Evolutionary conservation across 2,888 invertebrate species (phyloP).

Genomic region (Xestoiulus laeticollis): DNA sequence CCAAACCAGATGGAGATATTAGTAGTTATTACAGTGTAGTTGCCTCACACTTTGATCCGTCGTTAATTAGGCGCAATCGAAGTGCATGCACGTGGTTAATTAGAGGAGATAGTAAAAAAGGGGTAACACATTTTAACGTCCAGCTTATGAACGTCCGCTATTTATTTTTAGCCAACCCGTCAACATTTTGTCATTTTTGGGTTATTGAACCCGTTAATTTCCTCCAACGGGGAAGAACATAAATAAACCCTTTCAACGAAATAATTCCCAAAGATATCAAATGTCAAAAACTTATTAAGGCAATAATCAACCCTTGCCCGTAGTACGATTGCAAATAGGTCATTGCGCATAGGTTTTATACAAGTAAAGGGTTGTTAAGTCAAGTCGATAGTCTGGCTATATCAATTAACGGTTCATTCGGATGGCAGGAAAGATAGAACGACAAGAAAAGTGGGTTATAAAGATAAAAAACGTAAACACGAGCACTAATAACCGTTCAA

Average conservation of each 20-base stretch:
- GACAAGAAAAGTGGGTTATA: background rate
- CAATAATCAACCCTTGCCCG: background rate
- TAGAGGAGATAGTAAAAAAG: background rate
- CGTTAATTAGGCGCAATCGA: background rate
- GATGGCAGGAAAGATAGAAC: background rate
- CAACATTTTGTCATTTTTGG: background rate
- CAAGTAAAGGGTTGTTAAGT: background rate
- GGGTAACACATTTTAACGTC: background rate
- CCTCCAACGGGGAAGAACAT: background rate
- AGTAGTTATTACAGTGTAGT: too few species aligned
- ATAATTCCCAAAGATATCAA: background rate
- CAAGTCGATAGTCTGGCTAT: background rate
- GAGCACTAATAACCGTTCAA: conserved; percentile 9
- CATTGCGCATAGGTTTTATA: background rate
- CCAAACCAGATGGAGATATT: too few species aligned
- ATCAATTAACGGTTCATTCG: background rate
- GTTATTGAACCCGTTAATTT: background rate
- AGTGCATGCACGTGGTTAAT: background rate
- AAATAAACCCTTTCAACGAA: background rate
- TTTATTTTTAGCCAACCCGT: background rate
- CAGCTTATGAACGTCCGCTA: background rate
- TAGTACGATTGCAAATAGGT: background rate
- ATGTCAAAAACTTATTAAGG: background rate
- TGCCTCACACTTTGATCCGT: background rate
- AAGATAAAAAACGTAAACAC: conserved; percentile 9